These are phyloP conservation scores for Coranthus polyacanthus DNA, from an alignment of 2,797 vertebrate genomes.

Conservation along the genomic window DNA sequence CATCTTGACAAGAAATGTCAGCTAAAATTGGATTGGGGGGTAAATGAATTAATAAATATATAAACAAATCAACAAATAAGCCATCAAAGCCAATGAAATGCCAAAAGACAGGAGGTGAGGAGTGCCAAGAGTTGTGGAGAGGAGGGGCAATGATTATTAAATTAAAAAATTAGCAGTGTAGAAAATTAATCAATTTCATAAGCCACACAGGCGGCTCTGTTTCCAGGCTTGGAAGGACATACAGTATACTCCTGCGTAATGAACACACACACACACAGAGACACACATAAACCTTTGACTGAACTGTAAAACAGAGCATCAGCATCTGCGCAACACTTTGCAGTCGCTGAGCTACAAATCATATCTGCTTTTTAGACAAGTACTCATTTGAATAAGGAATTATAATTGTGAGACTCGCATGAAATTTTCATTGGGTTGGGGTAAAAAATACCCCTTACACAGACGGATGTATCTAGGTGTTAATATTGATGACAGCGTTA, in stretches of 20 bases:
- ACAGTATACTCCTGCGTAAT: neutral
- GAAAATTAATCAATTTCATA: conserved; percentile 67
- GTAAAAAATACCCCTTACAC: conserved; percentile 44
- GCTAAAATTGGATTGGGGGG: conserved; percentile 90
- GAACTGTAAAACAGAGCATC: conserved; percentile 23
- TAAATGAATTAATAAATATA: conserved; percentile 80
- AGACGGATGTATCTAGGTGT: conserved; percentile 61
- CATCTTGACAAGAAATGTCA: conserved; percentile 93
- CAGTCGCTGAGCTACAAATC: conserved; percentile 55
- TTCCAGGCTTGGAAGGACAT: conserved; percentile 38
- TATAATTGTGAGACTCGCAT: conserved; percentile 71
- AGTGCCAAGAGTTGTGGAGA: conserved; percentile 41
- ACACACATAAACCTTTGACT: conserved; percentile 18
- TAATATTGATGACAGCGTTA: conserved; percentile 73
- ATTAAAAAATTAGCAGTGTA: conserved; percentile 63
- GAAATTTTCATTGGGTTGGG: conserved; percentile 72
- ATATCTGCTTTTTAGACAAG: conserved; percentile 47
- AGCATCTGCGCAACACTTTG: conserved; percentile 35
- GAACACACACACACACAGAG: neutral
- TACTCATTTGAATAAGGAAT: conserved; percentile 70
- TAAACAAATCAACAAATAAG: conserved; percentile 82
- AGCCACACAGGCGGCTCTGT: conserved; percentile 31
- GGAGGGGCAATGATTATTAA: conserved; percentile 59
- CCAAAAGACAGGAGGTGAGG: conserved; percentile 69
- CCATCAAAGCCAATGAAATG: conserved; percentile 70